Evolutionary conservation across 2,888 invertebrate genomes (phyloP).

Genomic region (Malachius bipustulatus): DNA sequence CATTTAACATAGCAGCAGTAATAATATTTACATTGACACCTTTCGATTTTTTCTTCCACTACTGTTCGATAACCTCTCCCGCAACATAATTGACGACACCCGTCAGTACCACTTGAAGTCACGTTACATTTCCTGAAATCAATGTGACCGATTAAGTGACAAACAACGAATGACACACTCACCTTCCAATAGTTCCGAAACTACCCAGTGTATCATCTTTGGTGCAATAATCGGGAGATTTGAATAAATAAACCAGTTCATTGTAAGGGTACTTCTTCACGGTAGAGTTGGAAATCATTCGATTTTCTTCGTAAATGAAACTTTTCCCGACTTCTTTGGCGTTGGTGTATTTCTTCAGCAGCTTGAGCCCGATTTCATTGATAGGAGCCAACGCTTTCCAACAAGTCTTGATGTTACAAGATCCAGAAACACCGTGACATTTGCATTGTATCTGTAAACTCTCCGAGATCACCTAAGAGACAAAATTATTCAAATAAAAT

Average conservation of each 20-base stretch:
- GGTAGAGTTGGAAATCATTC: constrained; percentile 15
- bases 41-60: constrained; percentile 54
- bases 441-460: constrained; percentile 58
- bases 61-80: constrained; percentile 65
- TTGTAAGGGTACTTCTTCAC: constrained; percentile 32
- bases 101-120: constrained; percentile 51
- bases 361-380: constrained; percentile 40
- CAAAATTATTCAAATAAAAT: neutral
- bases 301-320: constrained; percentile 13
- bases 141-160: too few relatives aligned
- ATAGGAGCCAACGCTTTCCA: constrained; percentile 61
- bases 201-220: constrained; percentile 62
- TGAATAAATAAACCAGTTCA: constrained; percentile 61
- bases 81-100: constrained; percentile 73
- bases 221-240: constrained; percentile 75
- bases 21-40: constrained; percentile 75
- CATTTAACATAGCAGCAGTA: constrained; percentile 84
- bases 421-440: constrained; percentile 75
- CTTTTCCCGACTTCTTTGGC: constrained; percentile 38
- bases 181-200: constrained; percentile 68
- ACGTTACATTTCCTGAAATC: constrained; percentile 60
- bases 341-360: constrained; percentile 47
- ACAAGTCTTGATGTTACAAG: constrained; percentile 71
- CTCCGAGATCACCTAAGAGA: constrained; percentile 47
- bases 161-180: constrained; percentile 18